A percentile compares a stretch with the other conserved stretches of the same genome.
Evolutionary conservation across 2,888 invertebrate genomes (phyloP).

Genomic region (Lutraria lutraria): DNA sequence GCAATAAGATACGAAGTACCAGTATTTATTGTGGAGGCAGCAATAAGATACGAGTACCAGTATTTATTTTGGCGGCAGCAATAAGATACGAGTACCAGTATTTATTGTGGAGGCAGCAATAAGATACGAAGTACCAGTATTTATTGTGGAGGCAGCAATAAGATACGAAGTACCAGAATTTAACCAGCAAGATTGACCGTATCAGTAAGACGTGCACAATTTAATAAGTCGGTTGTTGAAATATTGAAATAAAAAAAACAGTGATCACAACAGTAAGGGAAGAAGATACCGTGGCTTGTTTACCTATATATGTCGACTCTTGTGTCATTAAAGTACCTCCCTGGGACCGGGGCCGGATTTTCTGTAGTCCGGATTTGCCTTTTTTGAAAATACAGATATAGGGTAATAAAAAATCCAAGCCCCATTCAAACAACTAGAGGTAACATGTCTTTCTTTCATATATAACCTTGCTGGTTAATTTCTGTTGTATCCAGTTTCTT

Average conservation of each 20-base stretch:
- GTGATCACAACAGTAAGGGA: constrained; percentile 19
- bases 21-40: neutral
- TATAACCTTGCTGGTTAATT: constrained; percentile 50
- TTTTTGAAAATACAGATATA: constrained; percentile 29
- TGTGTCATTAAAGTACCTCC: constrained; percentile 49
- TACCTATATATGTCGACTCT: constrained; percentile 47
- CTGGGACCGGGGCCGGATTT: constrained; percentile 50
- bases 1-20: too few relatives aligned
- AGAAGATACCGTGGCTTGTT: neutral
- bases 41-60: neutral
- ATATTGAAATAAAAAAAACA: constrained; percentile 1
- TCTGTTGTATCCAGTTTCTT: neutral
- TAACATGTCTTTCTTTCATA: neutral
- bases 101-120: too few relatives aligned
- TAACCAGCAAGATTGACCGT: constrained; percentile 50
- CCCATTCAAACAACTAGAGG: too few relatives aligned
- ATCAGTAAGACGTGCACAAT: neutral
- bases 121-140: too few relatives aligned
- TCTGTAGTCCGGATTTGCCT: constrained; percentile 41
- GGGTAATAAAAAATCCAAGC: neutral
- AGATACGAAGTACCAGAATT: neutral
- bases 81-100: too few relatives aligned
- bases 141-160: neutral
- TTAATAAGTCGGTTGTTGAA: constrained; percentile 54
- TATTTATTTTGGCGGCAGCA: too few relatives aligned